Evolutionary conservation across 2,797 vertebrate genomes (phyloP), one percentile per base, ranked within the genome.

Genomic region (Coilia nasus): DNA sequence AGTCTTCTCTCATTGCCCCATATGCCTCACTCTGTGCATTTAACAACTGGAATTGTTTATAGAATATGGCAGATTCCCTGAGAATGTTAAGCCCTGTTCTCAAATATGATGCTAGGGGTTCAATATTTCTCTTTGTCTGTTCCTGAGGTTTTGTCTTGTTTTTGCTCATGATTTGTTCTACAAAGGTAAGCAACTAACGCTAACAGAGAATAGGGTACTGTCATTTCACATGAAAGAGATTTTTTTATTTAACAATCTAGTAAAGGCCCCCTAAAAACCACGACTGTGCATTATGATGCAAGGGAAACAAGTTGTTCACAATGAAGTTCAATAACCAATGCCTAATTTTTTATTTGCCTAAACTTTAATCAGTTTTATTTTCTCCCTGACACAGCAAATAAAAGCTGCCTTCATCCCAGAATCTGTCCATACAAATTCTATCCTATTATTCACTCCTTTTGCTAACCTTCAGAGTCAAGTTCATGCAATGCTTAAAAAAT

Each of bases 371-470:
- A 25, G 23, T 84, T 59, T 81, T 59, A 59, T 85, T 82, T 87
- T 54, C 82, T 35, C 81, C 92, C 92, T 91, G 94, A 93, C 90
- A 93, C 90, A 91, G 91, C 60, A 14, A 14, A 64, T 64, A 64
- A 14, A 64, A 64, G 62, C 62, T 28, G 62, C 23, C 62, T n/a
- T 64, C 28, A 15, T 15, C 67, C 67, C 12, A 31, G 25, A 71
- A 31, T 71, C 89, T 90, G 47, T 83, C 83, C 84, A 88, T 83
- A 25, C 57, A 81, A 59, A 83, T 83, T 81, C 81, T 17, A 15
- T 0, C 28, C 25, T 2, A 21, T 67, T 14, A 15, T 15, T 35
- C 31, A 35, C 31, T 35, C 31, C 12, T 6, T 41, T 41, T 35
- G 14, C 59, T n/a, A 71, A 81, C 14, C 86, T 84, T 31, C 56